Conservation (phyloP, 53 echinoderm and acorn worm genomes). For the Echinometra lucunter region DNA sequence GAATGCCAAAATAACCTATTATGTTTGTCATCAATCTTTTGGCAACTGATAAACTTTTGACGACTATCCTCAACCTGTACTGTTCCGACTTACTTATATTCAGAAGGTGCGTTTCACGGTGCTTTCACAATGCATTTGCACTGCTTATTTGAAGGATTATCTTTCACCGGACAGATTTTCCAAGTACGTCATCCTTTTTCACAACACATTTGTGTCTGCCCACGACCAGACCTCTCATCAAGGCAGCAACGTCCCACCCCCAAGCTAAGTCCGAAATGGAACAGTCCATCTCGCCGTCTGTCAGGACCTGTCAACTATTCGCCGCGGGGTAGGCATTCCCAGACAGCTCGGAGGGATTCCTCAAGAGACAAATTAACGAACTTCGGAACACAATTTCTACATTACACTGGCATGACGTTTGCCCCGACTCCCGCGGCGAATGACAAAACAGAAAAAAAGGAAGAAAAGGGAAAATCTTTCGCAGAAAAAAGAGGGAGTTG, state of each 20-base stretch:
- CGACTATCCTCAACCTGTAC: too few relatives aligned
- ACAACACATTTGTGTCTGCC: too few relatives aligned
- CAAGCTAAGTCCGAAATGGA: background rate
- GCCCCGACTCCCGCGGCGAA: conserved; percentile 5
- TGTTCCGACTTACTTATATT: too few relatives aligned
- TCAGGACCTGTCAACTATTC: conserved; percentile 53
- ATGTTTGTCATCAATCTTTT: too few relatives aligned
- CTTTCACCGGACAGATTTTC: too few relatives aligned
- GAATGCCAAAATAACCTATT: too few relatives aligned
- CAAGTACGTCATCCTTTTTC: too few relatives aligned
- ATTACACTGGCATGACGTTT: conserved; percentile 24
- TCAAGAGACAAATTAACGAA: conserved; percentile 53
- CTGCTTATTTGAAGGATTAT: too few relatives aligned
- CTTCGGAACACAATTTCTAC: conserved; percentile 48
- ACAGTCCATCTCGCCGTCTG: background rate
- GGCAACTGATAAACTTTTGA: too few relatives aligned
- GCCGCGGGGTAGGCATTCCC: conserved; percentile 59
- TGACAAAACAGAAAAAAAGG: background rate
- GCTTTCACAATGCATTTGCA: too few relatives aligned
- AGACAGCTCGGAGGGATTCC: conserved; percentile 31
- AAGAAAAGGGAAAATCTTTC: too few relatives aligned
- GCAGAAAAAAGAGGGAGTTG: conserved; percentile 2
- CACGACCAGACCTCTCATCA: background rate
- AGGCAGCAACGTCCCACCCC: background rate
- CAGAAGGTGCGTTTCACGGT: too few relatives aligned